These are phyloP conservation scores for Spea hammondii DNA, from an alignment of 2,797 vertebrate species.

Conservation along the genomic window DNA sequence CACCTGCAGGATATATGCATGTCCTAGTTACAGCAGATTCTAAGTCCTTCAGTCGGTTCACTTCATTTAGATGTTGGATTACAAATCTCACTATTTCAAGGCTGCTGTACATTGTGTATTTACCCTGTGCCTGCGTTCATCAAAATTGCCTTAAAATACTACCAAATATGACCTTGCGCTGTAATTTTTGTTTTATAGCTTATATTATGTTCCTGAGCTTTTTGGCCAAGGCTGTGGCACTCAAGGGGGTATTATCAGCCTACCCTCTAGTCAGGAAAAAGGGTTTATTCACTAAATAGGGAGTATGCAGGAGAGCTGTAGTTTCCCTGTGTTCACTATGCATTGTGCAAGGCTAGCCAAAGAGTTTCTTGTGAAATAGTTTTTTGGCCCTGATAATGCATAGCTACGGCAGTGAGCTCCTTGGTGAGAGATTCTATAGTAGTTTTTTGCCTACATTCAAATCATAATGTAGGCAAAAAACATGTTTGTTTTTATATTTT, in stretches of 20 bases:
- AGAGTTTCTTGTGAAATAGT: no score
- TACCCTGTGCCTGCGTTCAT: constrained; percentile 22
- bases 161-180: constrained; percentile 28
- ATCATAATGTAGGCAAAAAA: no score
- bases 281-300: background rate
- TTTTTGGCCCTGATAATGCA: no score
- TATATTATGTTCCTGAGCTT: constrained; percentile 54
- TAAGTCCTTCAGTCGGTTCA: background rate
- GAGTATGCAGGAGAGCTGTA: no score
- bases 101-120: background rate
- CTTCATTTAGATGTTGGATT: background rate
- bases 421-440: no score
- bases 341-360: no score
- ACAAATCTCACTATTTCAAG: background rate
- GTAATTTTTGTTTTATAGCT: constrained; percentile 29
- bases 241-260: background rate
- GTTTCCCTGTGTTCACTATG: no score
- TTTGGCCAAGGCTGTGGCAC: background rate
- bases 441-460: no score
- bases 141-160: constrained; percentile 39
- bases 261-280: background rate
- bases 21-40: constrained; percentile 16
- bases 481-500: no score
- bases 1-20: background rate
- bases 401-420: no score